Percentiles rank a stretch among this genome's conserved stretches.
Evolutionary conservation across 1,140 invertebrate species (phyloP).

Genomic region (Odontomachus brunneus): DNA sequence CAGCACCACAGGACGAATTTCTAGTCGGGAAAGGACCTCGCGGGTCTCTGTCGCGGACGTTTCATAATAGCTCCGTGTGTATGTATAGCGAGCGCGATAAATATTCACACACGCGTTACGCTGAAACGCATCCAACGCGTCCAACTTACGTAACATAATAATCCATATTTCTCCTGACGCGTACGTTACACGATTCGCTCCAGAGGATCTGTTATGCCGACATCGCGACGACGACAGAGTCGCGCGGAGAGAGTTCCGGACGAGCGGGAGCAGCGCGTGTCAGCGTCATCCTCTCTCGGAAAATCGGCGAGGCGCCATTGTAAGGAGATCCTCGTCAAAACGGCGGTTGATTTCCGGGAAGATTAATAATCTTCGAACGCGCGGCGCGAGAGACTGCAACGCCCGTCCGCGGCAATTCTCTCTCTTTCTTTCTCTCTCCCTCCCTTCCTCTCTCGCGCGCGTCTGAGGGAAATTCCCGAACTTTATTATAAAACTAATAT

Average conservation of each 20-base stretch:
- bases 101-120: neutral
- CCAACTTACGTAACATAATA: neutral
- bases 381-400: slow-evolving; percentile 64
- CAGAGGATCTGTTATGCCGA: neutral
- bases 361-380: slow-evolving; percentile 74
- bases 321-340: slow-evolving; percentile 68
- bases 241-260: slow-evolving; percentile 54
- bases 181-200: neutral
- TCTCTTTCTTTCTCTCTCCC: slow-evolving; percentile 7
- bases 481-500: slow-evolving; percentile 80
- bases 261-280: neutral
- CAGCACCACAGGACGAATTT: too few relatives aligned
- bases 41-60: neutral
- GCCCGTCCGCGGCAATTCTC: slow-evolving; percentile 21
- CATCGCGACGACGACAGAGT: slow-evolving; percentile 1
- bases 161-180: neutral
- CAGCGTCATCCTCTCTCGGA: slow-evolving; percentile 23
- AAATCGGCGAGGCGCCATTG: slow-evolving; percentile 58
- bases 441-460: neutral
- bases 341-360: slow-evolving; percentile 69
- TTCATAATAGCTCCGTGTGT: neutral
- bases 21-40: too few relatives aligned
- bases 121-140: neutral
- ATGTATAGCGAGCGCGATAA: too few relatives aligned
- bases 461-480: slow-evolving; percentile 67